Evolutionary conservation across 2,888 invertebrate species (phyloP), one percentile per base, ranked within the genome.

Genomic region (Drosophila niveifrons): DNA sequence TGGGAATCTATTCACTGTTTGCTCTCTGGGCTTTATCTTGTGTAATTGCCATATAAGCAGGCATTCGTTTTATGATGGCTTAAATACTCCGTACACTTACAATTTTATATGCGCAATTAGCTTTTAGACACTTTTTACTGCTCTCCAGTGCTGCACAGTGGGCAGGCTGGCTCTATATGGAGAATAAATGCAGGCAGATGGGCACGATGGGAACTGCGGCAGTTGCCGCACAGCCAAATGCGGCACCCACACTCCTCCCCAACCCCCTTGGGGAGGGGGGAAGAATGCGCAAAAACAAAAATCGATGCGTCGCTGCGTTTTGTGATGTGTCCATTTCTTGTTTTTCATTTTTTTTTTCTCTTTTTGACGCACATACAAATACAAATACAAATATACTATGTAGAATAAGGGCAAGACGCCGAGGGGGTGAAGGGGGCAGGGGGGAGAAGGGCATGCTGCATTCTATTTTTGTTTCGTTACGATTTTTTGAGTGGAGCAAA

Each of bases 381-480:
- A 59, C 9, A 46, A 15, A 51, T 39, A 43, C 44, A 23, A 36
- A 9, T 9, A 44, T 23, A 18, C 11, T 39, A 44, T 47, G 39
- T 29, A 51, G 23, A 11, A 29, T 23, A 51, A 61, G 61, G 53
- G 52, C 61, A 61, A 23, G 39, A n/a, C 28, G 47, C 7, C 11
- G 39, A 7, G 1, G 2, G 7, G 13, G 13, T 39, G 34, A n/a
- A 13, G 39, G 39, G 13, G 39, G 13, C 15, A 8, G 8, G 39
- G 39, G 9, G 17, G 11, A 41, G 58, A 28, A 57, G 15, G 64
- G 51, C 65, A 62, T 43, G 66, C 59, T 57, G 70, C 56, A 65
- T 70, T 79, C 88, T 88, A 83, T 83, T 83, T 83, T 79, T 74
- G 88, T 69, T 68, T 69, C 63, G 64, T 47, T 72, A 64, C 61